phyloP scores from a whole-genome alignment of 1,140 invertebrate species.

The Heterodera schachtii region DNA sequence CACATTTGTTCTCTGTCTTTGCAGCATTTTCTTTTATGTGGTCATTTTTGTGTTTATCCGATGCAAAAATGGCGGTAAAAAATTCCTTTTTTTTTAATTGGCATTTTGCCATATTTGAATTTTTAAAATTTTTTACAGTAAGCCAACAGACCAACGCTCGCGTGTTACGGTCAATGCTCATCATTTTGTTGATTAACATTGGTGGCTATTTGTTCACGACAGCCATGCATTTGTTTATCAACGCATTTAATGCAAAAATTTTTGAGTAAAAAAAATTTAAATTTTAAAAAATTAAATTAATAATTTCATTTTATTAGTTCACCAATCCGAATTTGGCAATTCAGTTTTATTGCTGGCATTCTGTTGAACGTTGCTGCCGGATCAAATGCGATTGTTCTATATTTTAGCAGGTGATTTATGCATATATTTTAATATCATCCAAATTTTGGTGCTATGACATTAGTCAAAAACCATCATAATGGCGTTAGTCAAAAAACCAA shows the following conservation, averaged over 20 bases:
- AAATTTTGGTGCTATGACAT: too few species aligned
- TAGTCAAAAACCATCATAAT: too few species aligned
- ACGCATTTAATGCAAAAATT: neutral
- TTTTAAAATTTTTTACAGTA: neutral
- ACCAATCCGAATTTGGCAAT: constrained; percentile 12
- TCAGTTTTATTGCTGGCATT: constrained; percentile 24
- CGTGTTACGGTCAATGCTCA: constrained; percentile 15
- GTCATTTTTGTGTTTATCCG: constrained; percentile 14
- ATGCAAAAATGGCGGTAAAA: constrained; percentile 7
- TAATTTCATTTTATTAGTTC: neutral
- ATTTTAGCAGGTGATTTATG: neutral
- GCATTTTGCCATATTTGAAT: neutral
- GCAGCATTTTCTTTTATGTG: constrained; percentile 7
- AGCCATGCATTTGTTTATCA: constrained; percentile 4
- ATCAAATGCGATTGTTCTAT: constrained; percentile 10
- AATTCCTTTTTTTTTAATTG: neutral
- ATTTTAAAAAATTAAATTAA: neutral
- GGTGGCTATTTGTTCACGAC: constrained; percentile 21
- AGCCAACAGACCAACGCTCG: constrained; percentile 27
- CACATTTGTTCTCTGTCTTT: neutral
- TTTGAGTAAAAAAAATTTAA: too few species aligned
- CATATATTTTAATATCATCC: too few species aligned
- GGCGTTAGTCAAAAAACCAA: too few species aligned
- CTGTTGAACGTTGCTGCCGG: constrained; percentile 4
- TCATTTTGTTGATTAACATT: constrained; percentile 15